Percentiles rank a stretch among this genome's conserved stretches.
These are phyloP conservation scores for Pogonus chalceus DNA, from an alignment of 1,140 invertebrate genomes.

Conservation along the genomic window DNA sequence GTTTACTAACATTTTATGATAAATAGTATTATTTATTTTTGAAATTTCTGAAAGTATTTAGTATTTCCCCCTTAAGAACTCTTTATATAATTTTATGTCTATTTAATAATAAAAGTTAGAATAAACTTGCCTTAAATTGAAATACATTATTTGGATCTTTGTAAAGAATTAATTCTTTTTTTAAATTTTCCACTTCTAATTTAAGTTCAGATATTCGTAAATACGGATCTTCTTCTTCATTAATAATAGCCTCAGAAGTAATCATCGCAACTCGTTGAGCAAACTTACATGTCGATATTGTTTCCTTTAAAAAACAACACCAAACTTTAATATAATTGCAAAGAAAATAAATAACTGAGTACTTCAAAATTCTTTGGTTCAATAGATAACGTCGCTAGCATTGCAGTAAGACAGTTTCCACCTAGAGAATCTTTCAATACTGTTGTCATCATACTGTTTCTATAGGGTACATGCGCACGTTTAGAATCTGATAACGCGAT, in stretches of 20 bases:
- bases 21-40: too few species aligned
- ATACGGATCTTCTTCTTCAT: slow-evolving; percentile 44
- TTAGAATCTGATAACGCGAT: slow-evolving; percentile 49
- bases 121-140: slow-evolving; percentile 25
- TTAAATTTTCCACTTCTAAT: slow-evolving; percentile 34
- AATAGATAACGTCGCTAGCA: slow-evolving; percentile 53
- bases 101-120: too few species aligned
- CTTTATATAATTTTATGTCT: too few species aligned
- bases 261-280: slow-evolving; percentile 54
- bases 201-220: slow-evolving; percentile 40
- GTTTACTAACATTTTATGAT: too few species aligned
- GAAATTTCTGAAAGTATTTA: too few species aligned
- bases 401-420: slow-evolving; percentile 55
- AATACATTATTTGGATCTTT: slow-evolving; percentile 25
- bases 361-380: slow-evolving; percentile 43
- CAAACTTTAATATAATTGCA: background rate
- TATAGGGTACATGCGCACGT: slow-evolving; percentile 50
- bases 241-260: slow-evolving; percentile 45
- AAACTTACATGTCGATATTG: slow-evolving; percentile 57
- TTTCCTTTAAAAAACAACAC: slow-evolving; percentile 38
- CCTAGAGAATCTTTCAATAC: slow-evolving; percentile 53
- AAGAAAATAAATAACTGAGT: background rate
- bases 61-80: too few species aligned
- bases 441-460: slow-evolving; percentile 54
- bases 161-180: slow-evolving; percentile 19